Conservation (phyloP, 2,113 vertebrate genomes). For the Garra rufa region DNA sequence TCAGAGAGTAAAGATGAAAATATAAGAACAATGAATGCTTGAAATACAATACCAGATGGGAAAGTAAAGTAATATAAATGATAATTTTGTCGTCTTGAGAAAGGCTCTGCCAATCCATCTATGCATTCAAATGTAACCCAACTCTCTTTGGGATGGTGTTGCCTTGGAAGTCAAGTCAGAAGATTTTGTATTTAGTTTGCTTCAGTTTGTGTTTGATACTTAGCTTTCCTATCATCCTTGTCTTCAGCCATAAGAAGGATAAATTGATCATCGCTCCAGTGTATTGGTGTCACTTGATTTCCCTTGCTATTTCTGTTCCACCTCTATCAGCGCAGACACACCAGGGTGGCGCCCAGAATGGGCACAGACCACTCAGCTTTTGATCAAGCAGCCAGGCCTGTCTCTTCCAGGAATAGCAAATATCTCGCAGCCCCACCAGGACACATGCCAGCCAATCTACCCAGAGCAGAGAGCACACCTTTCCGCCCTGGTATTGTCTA, state of each 20-base stretch:
- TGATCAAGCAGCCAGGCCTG: slow-evolving; percentile 27
- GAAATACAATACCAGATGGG: slow-evolving; percentile 1
- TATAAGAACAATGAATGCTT: background rate
- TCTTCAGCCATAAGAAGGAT: background rate
- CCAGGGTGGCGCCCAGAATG: slow-evolving; percentile 48
- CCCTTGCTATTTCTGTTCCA: slow-evolving; percentile 51
- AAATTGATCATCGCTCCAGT: slow-evolving; percentile 44
- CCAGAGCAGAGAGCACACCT: slow-evolving; percentile 22
- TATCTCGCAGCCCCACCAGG: slow-evolving; percentile 26
- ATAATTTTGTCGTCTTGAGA: slow-evolving; percentile 28
- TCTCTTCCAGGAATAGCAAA: slow-evolving; percentile 34
- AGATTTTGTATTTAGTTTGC: slow-evolving; percentile 2
- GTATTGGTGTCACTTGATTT: slow-evolving; percentile 54
- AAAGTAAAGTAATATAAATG: slow-evolving; percentile 49
- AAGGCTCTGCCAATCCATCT: background rate
- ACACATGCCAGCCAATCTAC: slow-evolving; percentile 42
- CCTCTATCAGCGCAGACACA: slow-evolving; percentile 33
- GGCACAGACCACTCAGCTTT: slow-evolving; percentile 17
- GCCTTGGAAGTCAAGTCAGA: background rate
- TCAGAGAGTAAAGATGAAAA: background rate
- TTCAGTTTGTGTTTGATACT: background rate
- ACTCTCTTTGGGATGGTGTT: background rate
- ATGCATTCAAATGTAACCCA: slow-evolving; percentile 14
- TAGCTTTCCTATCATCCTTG: background rate
- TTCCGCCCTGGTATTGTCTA: background rate